Evolutionary conservation across 1,140 invertebrate species (phyloP).

Genomic region (Euura lappo): DNA sequence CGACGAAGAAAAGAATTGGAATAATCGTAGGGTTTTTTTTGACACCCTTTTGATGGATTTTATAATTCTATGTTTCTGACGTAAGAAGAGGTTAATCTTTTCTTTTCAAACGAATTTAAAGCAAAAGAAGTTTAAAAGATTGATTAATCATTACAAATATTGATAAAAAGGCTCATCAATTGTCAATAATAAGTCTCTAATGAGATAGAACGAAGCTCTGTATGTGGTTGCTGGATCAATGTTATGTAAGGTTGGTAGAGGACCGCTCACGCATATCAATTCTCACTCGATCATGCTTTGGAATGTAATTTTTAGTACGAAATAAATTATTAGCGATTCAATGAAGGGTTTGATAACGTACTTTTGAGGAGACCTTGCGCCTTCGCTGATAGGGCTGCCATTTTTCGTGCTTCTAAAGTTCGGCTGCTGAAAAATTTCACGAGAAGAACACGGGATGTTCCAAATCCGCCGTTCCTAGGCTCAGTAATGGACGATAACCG

Average conservation of each 20-base stretch:
- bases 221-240: neutral
- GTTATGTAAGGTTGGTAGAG: neutral
- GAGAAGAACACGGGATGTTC: neutral
- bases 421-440: neutral
- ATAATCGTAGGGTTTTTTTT: too few relatives aligned
- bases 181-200: neutral
- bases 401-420: conserved; percentile 10
- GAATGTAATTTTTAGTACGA: neutral
- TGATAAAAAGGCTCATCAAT: neutral
- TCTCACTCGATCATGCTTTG: neutral
- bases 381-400: conserved; percentile 11
- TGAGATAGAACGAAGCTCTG: neutral
- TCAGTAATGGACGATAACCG: neutral
- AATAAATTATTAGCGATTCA: neutral
- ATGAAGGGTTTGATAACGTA: neutral
- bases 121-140: too few relatives aligned
- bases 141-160: too few relatives aligned
- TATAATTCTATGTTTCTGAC: too few relatives aligned
- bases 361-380: conserved; percentile 7
- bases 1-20: too few relatives aligned
- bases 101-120: too few relatives aligned
- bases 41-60: too few relatives aligned
- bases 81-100: too few relatives aligned
- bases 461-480: neutral
- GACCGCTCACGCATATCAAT: neutral